Evolutionary conservation across 2,113 vertebrate species (phyloP), one percentile per base, ranked within the genome.

Genomic region (Nicator chloris): DNA sequence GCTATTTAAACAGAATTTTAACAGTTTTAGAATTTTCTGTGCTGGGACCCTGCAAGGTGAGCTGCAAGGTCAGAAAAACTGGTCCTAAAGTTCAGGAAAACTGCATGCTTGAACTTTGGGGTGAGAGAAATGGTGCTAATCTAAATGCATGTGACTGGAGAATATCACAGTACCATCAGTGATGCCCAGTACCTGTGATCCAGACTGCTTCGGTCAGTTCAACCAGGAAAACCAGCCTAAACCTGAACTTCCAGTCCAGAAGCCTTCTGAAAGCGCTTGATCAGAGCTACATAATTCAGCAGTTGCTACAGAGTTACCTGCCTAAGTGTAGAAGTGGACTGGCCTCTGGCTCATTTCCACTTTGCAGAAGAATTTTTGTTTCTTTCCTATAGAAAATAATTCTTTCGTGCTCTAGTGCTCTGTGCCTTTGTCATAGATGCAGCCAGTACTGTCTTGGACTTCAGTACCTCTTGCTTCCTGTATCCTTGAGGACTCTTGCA

Each of bases 341-440:
- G n/a, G 42, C 39, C 17, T 85, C 13, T 27, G 28, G 27, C 50
- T 71, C 3, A 1, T 66, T 53, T 57, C 47, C 2, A 4, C 20
- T 31, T 68, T 6, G 40, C 14, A 26, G n/a, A 56, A 78, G n/a
- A 33, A 26, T 42, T 61, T 12, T 0, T 15, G 15, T 53, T 9
- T 56, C 13, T 82, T 53, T n/a, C 12, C 16, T 37, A 16, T 35
- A n/a, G 37, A 45, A 68, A 60, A 31, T 77, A 82, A 65, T 94
- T 90, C 10, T 66, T 87, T 64, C 20, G 42, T 88, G 60, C 40
- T 89, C 26, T 92, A 44, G 77, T 49, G 42, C 92, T 88, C 69
- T 86, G 56, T 53, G 56, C 91, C 42, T 93, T 90, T 39, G 40
- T 79, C 21, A 51, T 35, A 81, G 86, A 44, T 83, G 53, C 63